Evolutionary conservation across 2,888 invertebrate genomes (phyloP).

Genomic region (Eristalis intricaria): DNA sequence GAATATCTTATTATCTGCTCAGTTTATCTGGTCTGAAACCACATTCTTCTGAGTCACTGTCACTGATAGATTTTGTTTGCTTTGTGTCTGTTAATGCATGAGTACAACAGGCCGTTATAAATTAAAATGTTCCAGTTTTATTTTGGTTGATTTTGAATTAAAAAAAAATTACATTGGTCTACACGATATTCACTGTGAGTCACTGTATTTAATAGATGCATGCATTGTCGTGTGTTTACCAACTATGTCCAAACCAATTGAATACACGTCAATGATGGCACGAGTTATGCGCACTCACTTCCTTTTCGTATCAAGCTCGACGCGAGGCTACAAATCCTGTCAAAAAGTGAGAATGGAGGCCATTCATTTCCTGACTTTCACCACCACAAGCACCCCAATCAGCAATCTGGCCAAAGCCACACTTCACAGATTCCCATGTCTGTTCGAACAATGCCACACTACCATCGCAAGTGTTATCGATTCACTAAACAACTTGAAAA

Average conservation of each 20-base stretch:
- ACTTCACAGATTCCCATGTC: background rate
- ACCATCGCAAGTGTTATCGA: constrained; percentile 45
- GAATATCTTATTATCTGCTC: no score
- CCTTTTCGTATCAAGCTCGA: background rate
- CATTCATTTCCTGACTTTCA: background rate
- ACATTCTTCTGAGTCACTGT: no score
- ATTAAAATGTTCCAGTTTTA: no score
- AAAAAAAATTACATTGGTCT: no score
- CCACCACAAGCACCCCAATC: background rate
- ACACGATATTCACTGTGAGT: background rate
- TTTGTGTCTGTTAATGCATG: no score
- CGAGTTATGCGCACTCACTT: background rate
- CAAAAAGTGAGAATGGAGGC: background rate
- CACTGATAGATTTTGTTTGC: no score
- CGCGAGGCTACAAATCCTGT: background rate
- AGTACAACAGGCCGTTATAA: no score
- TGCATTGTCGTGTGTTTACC: background rate
- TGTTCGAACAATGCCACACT: constrained; percentile 36
- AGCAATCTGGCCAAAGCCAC: background rate
- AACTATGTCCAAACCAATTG: background rate
- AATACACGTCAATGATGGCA: background rate
- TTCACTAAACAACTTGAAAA: constrained; percentile 37
- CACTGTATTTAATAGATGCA: background rate
- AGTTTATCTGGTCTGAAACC: no score
- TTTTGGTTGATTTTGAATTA: no score